A percentile compares a stretch with the other conserved stretches of the same genome.
Evolutionary conservation across 2,113 vertebrate species (phyloP).

Genomic region (Ovis canadensis): DNA sequence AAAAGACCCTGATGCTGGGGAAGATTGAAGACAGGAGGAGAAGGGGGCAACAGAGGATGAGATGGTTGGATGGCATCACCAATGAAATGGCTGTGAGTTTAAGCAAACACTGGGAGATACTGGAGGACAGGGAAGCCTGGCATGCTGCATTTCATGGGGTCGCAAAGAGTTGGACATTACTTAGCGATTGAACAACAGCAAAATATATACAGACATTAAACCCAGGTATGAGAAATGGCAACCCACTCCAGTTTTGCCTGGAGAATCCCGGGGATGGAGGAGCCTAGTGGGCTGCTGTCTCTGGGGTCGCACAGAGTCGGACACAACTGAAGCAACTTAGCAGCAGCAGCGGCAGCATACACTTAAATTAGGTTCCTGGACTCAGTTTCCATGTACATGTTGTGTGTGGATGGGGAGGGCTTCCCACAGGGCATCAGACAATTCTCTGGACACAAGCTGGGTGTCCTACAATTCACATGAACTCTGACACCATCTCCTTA

Average conservation of each 20-base stretch:
- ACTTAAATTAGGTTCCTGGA: neutral
- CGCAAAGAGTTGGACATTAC: neutral
- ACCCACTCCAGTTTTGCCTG: too few relatives aligned
- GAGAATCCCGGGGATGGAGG: too few relatives aligned
- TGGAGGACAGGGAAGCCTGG: neutral
- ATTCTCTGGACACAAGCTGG: neutral
- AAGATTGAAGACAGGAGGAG: neutral
- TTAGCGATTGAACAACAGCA: neutral
- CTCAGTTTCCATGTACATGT: neutral
- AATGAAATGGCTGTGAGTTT: neutral
- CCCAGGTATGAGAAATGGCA: neutral
- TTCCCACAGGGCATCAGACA: too few relatives aligned
- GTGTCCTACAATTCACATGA: neutral
- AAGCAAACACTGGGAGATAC: neutral
- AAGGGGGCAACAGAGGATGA: neutral
- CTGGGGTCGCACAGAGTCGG: too few relatives aligned
- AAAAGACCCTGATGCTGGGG: neutral
- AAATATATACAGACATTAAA: neutral
- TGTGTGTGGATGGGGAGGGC: neutral
- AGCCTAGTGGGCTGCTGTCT: too few relatives aligned
- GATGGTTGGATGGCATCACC: neutral
- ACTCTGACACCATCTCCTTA: neutral
- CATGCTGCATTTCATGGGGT: neutral
- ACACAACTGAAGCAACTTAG: too few relatives aligned
- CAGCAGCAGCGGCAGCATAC: neutral